phyloP scores from a whole-genome alignment of 1,140 invertebrate species.

The Drosophila lowei region DNA sequence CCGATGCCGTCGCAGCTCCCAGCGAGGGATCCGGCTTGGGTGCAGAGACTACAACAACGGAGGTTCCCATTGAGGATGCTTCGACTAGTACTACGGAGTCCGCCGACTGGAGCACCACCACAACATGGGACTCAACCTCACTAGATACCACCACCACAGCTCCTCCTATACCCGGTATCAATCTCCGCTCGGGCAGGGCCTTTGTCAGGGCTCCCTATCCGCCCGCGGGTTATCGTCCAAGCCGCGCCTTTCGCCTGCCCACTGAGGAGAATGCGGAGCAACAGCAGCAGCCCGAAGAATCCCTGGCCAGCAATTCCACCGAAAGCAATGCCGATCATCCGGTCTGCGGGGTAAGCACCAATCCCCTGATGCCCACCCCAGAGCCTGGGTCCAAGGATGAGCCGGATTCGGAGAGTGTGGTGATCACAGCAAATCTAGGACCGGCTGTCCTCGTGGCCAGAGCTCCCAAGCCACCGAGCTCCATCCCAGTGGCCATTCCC shows the following conservation, averaged over 20 bases:
- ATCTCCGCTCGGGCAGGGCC: constrained; percentile 43
- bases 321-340: constrained; percentile 65
- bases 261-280: constrained; percentile 45
- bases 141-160: constrained; percentile 42
- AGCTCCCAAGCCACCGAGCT: constrained; percentile 25
- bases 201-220: constrained; percentile 64
- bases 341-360: constrained; percentile 70
- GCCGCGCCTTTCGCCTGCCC: constrained; percentile 67
- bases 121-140: constrained; percentile 18
- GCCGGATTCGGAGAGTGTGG: constrained; percentile 70
- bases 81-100: constrained; percentile 59
- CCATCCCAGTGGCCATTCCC: constrained; percentile 64
- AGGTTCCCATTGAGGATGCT: constrained; percentile 39
- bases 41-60: constrained; percentile 49
- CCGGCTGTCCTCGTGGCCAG: constrained; percentile 59
- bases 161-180: constrained; percentile 5
- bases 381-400: constrained; percentile 63
- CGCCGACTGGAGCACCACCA: constrained; percentile 55
- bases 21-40: constrained; percentile 30
- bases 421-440: constrained; percentile 61
- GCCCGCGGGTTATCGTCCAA: constrained; percentile 68
- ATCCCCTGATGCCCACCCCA: constrained; percentile 73
- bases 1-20: constrained; percentile 1
- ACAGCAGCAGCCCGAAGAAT: constrained; percentile 5
- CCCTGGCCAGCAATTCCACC: constrained; percentile 10